Percentiles rank a stretch among this genome's conserved stretches.
phyloP scores from a whole-genome alignment of 2,888 invertebrate species.

The Ctena decussata region DNA sequence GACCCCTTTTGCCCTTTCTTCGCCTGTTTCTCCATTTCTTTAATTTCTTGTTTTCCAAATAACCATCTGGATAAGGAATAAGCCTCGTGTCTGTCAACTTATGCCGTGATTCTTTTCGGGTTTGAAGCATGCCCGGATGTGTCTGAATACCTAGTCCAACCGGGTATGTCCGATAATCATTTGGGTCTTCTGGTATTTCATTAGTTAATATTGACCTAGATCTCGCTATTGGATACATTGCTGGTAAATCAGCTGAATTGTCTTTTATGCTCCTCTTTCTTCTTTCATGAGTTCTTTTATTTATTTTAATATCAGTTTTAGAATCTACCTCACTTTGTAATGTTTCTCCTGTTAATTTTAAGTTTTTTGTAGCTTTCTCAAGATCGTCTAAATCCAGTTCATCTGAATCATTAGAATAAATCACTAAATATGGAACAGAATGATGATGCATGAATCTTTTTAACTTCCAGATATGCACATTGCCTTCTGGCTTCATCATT shows the following conservation, averaged over 20 bases:
- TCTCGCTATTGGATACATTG: slow-evolving; percentile 50
- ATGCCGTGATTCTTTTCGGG: slow-evolving; percentile 74
- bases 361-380: slow-evolving; percentile 68
- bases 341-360: slow-evolving; percentile 17
- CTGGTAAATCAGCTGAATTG: slow-evolving; percentile 57
- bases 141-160: slow-evolving; percentile 78
- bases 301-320: slow-evolving; percentile 35
- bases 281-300: slow-evolving; percentile 49
- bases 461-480: slow-evolving; percentile 71
- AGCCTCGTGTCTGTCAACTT: slow-evolving; percentile 66
- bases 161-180: slow-evolving; percentile 69
- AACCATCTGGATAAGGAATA: slow-evolving; percentile 79
- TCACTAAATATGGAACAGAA: slow-evolving; percentile 85
- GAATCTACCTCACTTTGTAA: slow-evolving; percentile 26
- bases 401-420: slow-evolving; percentile 86
- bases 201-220: slow-evolving; percentile 82
- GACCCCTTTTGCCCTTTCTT: slow-evolving; percentile 65
- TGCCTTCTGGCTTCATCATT: slow-evolving; percentile 72
- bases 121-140: slow-evolving; percentile 82
- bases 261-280: slow-evolving; percentile 52
- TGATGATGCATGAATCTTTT: slow-evolving; percentile 80
- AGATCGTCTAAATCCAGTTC: slow-evolving; percentile 79
- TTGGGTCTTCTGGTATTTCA: slow-evolving; percentile 84
- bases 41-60: slow-evolving; percentile 48
- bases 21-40: slow-evolving; percentile 42